Base-by-base conservation (phyloP, 35 echinoderm and acorn worm genomes). In the Lytechinus pictus region DNA sequence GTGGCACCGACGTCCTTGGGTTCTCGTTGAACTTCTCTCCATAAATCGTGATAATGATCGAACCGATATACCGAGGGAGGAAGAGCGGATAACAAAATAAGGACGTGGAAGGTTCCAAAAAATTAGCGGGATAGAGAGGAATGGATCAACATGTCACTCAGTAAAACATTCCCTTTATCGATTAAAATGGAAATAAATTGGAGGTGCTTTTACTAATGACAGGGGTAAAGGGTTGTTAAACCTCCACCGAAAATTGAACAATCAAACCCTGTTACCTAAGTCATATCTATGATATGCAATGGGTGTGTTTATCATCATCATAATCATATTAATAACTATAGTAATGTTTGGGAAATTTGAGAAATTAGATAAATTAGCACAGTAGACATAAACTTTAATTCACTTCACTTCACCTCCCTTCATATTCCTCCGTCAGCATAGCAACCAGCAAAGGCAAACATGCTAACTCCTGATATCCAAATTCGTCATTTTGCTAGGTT, bases 1-100 rank as follows among this genome's bases (percentile, higher is more conserved):
- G 66, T 79, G 66, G 66, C 66, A 79, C 29, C 88, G 88, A 52
- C 88, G 88, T 90, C 88, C 88, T 90, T 90, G 88, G 88, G 88
- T 54, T 29, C 88, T 54, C 88, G 88, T 52, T 90, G 88, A 54
- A 44, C 52, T 90, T 90, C 29, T 54, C 52, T 52, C 88, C 19
- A 79, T 79, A 79, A 16, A 79, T 79, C 66, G 66, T 90, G 88
- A 90, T 90, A 90, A 90, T 90, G 88, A 90, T 90, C 88, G 10
- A 12, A 12, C 27, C n/a, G 88, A 90, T 90, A 58, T 58, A 54
- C 24, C 29, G 52, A 54, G 52, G 88, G 88, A 90, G 88, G 88
- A 90, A 90, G 28, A 90, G 88, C 88, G 88, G 88, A 90, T 90
- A 90, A 90, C 88, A 54, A 90, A 90, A 90, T 90, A 54, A 90